Percentiles rank a stretch among this genome's conserved stretches.
These are phyloP conservation scores for Neodontobutis hainanensis DNA, from an alignment of 2,113 vertebrate species.

Conservation along the genomic window DNA sequence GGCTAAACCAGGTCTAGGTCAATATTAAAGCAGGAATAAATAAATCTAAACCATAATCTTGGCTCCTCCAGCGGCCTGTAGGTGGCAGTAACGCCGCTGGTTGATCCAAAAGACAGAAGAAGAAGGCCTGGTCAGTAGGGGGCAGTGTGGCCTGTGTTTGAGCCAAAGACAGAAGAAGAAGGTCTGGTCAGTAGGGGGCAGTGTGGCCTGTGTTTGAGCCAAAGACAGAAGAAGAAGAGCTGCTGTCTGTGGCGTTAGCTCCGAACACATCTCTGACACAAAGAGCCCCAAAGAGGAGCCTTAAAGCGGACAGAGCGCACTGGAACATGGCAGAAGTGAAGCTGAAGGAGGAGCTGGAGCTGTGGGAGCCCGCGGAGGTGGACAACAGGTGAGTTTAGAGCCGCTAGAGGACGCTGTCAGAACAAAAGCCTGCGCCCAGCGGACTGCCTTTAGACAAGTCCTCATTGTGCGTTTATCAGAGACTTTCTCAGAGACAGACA, in stretches of 20 bases:
- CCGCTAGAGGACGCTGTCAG: not conserved
- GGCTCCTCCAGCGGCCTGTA: too few relatives aligned
- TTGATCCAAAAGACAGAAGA: not conserved
- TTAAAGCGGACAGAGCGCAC: not conserved
- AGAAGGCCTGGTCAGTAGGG: too few relatives aligned
- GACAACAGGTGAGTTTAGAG: conserved; percentile 3
- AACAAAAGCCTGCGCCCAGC: not conserved
- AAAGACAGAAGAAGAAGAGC: too few relatives aligned
- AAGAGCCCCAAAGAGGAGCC: not conserved
- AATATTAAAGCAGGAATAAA: not conserved
- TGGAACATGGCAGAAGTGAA: not conserved
- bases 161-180: too few relatives aligned
- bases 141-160: too few relatives aligned
- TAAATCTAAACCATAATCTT: too few relatives aligned
- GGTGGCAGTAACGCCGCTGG: too few relatives aligned
- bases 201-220: too few relatives aligned
- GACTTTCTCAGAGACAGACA: too few relatives aligned
- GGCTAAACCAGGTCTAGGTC: not conserved
- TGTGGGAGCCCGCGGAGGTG: not conserved
- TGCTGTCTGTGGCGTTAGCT: not conserved
- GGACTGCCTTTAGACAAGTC: not conserved
- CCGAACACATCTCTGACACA: not conserved
- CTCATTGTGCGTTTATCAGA: too few relatives aligned
- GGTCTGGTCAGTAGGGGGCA: too few relatives aligned
- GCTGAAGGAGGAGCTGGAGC: too few relatives aligned